phyloP scores from a whole-genome alignment of 2,113 vertebrate species.

The Donacobius atricapilla region DNA sequence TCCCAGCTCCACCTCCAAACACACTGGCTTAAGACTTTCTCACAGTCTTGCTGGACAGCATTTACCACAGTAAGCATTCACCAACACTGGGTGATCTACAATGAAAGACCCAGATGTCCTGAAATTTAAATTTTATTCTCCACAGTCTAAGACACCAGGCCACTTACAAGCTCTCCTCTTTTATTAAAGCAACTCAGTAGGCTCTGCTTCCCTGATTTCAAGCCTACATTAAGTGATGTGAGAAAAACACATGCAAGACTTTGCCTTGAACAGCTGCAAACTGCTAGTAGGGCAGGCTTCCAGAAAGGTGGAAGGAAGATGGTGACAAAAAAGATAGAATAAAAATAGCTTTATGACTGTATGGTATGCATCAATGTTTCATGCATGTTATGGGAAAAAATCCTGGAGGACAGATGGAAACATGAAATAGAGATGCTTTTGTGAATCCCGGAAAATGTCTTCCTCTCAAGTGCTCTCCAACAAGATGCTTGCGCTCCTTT shows the following conservation, averaged over 20 bases:
- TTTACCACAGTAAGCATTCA: background rate
- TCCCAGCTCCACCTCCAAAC: background rate
- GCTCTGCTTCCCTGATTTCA: background rate
- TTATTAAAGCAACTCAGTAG: background rate
- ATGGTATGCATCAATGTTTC: background rate
- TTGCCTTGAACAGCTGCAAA: conserved; percentile 3
- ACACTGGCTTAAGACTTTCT: background rate
- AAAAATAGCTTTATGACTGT: conserved; percentile 26
- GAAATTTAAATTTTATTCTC: background rate
- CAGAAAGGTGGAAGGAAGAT: conserved; percentile 50
- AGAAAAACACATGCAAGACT: background rate
- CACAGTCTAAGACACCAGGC: background rate
- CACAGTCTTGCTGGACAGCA: background rate
- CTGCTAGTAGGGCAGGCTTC: background rate
- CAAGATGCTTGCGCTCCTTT: background rate
- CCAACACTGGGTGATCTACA: rapidly evolving
- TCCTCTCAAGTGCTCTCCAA: background rate
- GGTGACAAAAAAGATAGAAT: conserved; percentile 18
- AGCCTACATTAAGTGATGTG: background rate
- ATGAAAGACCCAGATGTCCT: background rate
- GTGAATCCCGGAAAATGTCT: background rate
- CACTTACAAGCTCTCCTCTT: background rate
- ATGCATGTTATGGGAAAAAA: background rate
- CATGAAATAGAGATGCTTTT: background rate
- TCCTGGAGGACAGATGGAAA: conserved; percentile 15